Evolutionary conservation across 2,113 vertebrate species (phyloP).

Genomic region (Narcine bancroftii): DNA sequence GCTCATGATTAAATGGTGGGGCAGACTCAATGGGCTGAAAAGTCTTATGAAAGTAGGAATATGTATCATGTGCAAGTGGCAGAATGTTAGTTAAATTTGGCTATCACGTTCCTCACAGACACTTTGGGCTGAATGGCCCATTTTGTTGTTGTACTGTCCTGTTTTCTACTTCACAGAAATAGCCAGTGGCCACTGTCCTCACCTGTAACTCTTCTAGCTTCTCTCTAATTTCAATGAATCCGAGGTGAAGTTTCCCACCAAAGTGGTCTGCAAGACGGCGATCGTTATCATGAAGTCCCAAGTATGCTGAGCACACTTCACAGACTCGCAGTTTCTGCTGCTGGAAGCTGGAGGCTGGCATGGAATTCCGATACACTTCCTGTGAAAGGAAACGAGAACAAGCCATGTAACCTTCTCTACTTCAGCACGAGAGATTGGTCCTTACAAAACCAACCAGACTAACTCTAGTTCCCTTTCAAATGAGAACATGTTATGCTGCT

Average conservation of each 20-base stretch:
- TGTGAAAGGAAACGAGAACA: constrained; percentile 45
- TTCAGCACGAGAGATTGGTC: not conserved
- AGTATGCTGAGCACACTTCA: constrained; percentile 93
- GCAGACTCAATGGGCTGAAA: too few relatives aligned
- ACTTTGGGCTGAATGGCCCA: too few relatives aligned
- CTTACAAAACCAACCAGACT: not conserved
- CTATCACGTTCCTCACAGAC: too few relatives aligned
- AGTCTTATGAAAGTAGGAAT: too few relatives aligned
- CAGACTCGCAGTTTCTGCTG: constrained; percentile 96
- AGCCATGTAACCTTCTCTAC: not conserved
- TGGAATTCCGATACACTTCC: constrained; percentile 97
- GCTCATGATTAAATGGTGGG: too few relatives aligned
- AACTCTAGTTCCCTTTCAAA: not conserved
- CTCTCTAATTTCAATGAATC: constrained; percentile 97
- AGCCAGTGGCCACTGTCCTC: constrained; percentile 41
- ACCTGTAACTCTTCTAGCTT: constrained; percentile 95
- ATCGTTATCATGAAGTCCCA: constrained; percentile 96
- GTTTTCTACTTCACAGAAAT: too few relatives aligned
- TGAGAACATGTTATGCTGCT: not conserved
- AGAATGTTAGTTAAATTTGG: too few relatives aligned
- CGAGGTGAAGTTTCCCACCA: constrained; percentile 91
- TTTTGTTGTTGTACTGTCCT: too few relatives aligned
- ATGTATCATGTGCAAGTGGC: too few relatives aligned
- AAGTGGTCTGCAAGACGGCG: constrained; percentile 94
- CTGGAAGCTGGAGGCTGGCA: constrained; percentile 98